A percentile compares a stretch with the other conserved stretches of the same genome.
These are phyloP conservation scores for Bradynema listronoti DNA, from an alignment of 1,140 invertebrate species.

Conservation along the genomic window DNA sequence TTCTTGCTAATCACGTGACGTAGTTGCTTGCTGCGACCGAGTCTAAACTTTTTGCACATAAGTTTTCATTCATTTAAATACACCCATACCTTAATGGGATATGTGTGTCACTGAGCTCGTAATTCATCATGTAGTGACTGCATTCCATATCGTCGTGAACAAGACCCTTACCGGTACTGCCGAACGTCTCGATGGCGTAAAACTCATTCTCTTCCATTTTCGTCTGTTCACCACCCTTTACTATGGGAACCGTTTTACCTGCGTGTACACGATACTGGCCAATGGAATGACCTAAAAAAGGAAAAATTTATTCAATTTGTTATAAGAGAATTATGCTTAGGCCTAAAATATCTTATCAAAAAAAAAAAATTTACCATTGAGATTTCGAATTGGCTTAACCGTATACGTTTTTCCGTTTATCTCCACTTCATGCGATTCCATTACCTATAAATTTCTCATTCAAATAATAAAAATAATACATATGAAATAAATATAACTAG, in stretches of 20 bases:
- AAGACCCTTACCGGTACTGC: slow-evolving; percentile 88
- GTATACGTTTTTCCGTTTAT: slow-evolving; percentile 91
- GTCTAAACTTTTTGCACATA: slow-evolving; percentile 10
- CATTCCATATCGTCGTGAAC: slow-evolving; percentile 98
- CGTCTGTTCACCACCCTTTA: slow-evolving; percentile 92
- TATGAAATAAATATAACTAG: too few species aligned
- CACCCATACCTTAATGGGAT: slow-evolving; percentile 43
- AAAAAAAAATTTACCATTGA: slow-evolving; percentile 43
- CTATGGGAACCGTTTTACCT: slow-evolving; percentile 98
- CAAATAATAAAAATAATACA: too few species aligned
- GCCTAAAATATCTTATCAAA: not conserved
- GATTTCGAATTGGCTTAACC: slow-evolving; percentile 92
- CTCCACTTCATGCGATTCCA: slow-evolving; percentile 99
- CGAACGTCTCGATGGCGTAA: slow-evolving; percentile 94
- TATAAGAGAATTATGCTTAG: too few species aligned
- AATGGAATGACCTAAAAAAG: slow-evolving; percentile 90
- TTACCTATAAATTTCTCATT: too few species aligned
- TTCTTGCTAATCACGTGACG: slow-evolving; percentile 93
- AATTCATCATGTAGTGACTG: slow-evolving; percentile 99
- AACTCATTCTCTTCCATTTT: slow-evolving; percentile 73
- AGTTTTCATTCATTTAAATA: not conserved
- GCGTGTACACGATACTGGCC: slow-evolving; percentile 94
- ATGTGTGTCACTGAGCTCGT: slow-evolving; percentile 71
- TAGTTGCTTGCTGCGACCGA: slow-evolving; percentile 72
- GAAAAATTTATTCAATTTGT: too few species aligned